Conservation (phyloP, 2,113 vertebrate species). For the Meleagris gallopavo region DNA sequence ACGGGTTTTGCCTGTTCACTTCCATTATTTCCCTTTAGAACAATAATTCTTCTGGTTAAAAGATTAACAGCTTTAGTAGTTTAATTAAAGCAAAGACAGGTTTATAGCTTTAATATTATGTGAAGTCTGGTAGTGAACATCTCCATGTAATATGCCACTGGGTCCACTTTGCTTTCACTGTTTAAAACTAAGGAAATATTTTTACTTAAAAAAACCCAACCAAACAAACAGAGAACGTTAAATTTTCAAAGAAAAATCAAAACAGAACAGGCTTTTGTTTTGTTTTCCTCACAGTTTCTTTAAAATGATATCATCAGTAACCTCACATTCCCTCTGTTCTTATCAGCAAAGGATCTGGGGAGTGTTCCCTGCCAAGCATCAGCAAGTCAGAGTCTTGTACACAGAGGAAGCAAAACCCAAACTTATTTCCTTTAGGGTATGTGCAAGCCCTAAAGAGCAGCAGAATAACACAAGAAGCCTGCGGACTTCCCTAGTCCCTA, state of each 20-base stretch:
- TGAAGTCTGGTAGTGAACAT: neutral
- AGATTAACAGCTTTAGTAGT: slow-evolving; percentile 32
- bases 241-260: neutral
- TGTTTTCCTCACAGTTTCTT: neutral
- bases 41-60: slow-evolving; percentile 21
- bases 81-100: slow-evolving; percentile 53
- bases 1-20: neutral
- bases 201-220: neutral
- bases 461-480: neutral
- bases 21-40: neutral
- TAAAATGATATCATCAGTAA: neutral
- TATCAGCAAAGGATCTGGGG: neutral
- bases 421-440: neutral
- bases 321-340: neutral
- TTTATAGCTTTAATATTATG: slow-evolving; percentile 25
- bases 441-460: accelerated
- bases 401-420: neutral
- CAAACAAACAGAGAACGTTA: neutral
- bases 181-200: neutral
- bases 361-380: neutral
- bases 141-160: neutral
- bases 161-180: neutral
- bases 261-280: neutral
- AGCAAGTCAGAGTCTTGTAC: neutral
- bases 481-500: neutral